These are phyloP conservation scores for Danio albolineatus DNA, from an alignment of 2,797 vertebrate genomes.

Conservation along the genomic window DNA sequence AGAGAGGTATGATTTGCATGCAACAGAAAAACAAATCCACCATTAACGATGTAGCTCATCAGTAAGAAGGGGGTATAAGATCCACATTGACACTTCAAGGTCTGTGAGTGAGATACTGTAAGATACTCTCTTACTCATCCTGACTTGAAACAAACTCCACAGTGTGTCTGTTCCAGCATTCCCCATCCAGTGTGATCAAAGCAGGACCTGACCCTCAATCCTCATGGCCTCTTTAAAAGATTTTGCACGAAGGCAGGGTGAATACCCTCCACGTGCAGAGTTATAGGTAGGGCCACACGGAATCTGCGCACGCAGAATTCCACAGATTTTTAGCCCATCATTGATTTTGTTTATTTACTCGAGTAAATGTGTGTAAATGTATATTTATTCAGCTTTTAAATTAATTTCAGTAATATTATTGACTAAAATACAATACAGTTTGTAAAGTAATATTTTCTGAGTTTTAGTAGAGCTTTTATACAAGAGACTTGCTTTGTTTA, in stretches of 20 bases:
- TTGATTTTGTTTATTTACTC: too few species aligned
- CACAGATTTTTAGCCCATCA: too few species aligned
- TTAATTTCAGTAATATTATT: too few species aligned
- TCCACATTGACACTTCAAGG: conserved; percentile 7
- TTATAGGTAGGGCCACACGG: too few species aligned
- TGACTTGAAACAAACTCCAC: conserved; percentile 33
- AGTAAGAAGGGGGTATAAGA: background rate
- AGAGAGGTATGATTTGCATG: conserved; percentile 26
- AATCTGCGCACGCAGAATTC: too few species aligned
- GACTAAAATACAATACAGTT: too few species aligned
- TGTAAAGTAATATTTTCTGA: too few species aligned
- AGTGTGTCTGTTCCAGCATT: conserved; percentile 36
- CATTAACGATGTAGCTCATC: conserved; percentile 35
- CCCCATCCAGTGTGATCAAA: conserved; percentile 56
- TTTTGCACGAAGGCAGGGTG: conserved; percentile 15
- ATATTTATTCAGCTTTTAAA: too few species aligned
- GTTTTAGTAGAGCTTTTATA: too few species aligned
- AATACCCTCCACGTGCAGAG: background rate
- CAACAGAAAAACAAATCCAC: conserved; percentile 16
- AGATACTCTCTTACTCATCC: conserved; percentile 37
- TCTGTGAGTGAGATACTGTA: conserved; percentile 3
- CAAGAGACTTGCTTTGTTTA: too few species aligned
- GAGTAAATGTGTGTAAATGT: too few species aligned
- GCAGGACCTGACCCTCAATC: conserved; percentile 50
- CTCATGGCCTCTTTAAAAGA: conserved; percentile 52